Evolutionary conservation across 2,797 vertebrate species (phyloP), one percentile per base, ranked within the genome.

Genomic region (Lerista edwardsae): DNA sequence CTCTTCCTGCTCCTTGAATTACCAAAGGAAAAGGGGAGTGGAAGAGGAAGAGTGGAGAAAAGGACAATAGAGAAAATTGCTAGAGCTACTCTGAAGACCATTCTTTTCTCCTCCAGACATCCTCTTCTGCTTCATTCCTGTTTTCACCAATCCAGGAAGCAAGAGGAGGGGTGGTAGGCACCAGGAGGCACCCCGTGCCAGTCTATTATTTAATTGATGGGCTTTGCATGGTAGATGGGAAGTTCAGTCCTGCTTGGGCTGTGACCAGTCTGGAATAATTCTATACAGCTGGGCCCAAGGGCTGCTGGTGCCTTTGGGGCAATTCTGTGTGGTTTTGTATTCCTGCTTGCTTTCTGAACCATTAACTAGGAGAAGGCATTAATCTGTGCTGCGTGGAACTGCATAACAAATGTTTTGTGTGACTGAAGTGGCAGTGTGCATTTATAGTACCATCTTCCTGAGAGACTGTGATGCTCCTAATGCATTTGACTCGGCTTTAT

Each of bases 401-500:
- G 1, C 61, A 17, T 81, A 86, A 86, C 82, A 91, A 83, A 41
- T 77, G 83, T 41, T 82, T 75, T 71, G 74, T 75, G 80, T 80
- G n/a, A 21, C 75, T 80, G 75, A 88, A 87, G 29, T 92, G 77
- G 78, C 62, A 85, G 27, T 31, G 14, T 41, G 29, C 39, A 87
- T 86, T 91, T 12, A 76, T 31, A 71, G 62, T 31, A 4, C 78
- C 91, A 88, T 85, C 14, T n/a, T 69, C 71, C 83, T 89, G 87
- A 86, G 62, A 77, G 81, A 88, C 73, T 71, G 29, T 61, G 84
- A 91, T 88, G 82, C 59, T 78, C 59, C 80, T 91, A 93, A 86
- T 77, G 77, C 47, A 84, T 84, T 77, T 6, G 39, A 84, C 78
- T 78, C 79, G 71, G 31, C 89, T 92, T 91, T 93, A 91, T 83